Evolutionary conservation across 2,888 invertebrate genomes (phyloP).

Genomic region (Rapana venosa): DNA sequence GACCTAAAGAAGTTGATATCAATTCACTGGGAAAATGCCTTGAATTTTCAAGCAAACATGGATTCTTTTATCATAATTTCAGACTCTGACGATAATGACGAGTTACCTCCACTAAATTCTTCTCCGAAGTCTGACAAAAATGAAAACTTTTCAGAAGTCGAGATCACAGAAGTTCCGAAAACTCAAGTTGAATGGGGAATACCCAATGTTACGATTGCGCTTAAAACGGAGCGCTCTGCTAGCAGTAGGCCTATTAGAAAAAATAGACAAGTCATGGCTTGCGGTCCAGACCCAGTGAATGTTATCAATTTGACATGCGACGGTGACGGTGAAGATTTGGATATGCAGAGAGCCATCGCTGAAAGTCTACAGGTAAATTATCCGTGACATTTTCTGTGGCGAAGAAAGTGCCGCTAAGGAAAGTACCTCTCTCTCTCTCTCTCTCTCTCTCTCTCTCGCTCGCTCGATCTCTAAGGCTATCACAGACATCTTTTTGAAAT

Average conservation of each 20-base stretch:
- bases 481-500: no score
- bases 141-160: background rate
- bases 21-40: no score
- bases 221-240: no score
- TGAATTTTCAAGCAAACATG: background rate
- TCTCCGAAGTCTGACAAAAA: background rate
- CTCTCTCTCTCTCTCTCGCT: background rate
- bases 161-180: background rate
- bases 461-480: background rate
- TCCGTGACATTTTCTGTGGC: background rate
- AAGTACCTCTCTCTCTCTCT: background rate
- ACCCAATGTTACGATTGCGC: background rate
- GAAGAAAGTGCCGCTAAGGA: no score
- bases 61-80: background rate
- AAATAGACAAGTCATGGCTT: no score
- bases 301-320: background rate
- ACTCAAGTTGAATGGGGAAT: background rate
- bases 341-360: background rate
- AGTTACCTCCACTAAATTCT: background rate
- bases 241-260: no score
- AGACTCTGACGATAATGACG: background rate
- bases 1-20: no score
- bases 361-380: background rate
- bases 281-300: background rate
- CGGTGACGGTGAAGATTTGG: background rate